Base-by-base conservation (phyloP, 2,113 vertebrate species). In the Pachypanchax playfairii region DNA sequence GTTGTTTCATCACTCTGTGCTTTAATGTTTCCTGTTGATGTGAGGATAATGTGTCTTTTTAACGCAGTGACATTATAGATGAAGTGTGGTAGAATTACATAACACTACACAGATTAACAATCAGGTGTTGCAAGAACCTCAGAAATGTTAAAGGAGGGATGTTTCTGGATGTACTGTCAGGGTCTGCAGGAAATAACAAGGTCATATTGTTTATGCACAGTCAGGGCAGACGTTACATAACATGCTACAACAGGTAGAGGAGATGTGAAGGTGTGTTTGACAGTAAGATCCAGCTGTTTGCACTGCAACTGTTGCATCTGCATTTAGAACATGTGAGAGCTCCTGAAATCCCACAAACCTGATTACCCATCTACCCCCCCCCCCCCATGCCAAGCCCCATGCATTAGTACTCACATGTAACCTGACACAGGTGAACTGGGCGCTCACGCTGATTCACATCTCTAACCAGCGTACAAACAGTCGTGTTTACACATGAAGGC, bases 391-490 rank as follows among this genome's bases (percentile, higher is more conserved):
- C n/a, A n/a, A n/a, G n/a, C n/a, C n/a, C 39, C 56, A 66, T 47
- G 54, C 53, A 57, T 75, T 67, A 72, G 36, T 49, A 6, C 65
- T 49, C 33, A 36, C 43, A 41, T 65, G 70, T 77, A 74, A 79
- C 70, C 57, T 36, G 67, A 80, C 59, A 20, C 58, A 25, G 47
- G 44, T 28, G n/a, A 42, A 64, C 53, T 46, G 69, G 54, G 47
- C 28, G 43, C 44, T 44, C 22, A 28, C 26, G 59, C 43, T 31
- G 21, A 65, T 49, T 51, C 22, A 73, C 59, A 11, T 31, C 29
- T 52, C 44, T 65, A n/a, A 26, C 39, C 64, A 38, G 48, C 61
- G 59, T 18, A 51, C 42, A 72, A 65, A 84, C 41, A 46, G 17
- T 39, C 52, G 36, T 80, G 70, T 79, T 80, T 74, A 49, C 66